Evolutionary conservation across 2,113 vertebrate species (phyloP).

Genomic region (Rattus rattus): DNA sequence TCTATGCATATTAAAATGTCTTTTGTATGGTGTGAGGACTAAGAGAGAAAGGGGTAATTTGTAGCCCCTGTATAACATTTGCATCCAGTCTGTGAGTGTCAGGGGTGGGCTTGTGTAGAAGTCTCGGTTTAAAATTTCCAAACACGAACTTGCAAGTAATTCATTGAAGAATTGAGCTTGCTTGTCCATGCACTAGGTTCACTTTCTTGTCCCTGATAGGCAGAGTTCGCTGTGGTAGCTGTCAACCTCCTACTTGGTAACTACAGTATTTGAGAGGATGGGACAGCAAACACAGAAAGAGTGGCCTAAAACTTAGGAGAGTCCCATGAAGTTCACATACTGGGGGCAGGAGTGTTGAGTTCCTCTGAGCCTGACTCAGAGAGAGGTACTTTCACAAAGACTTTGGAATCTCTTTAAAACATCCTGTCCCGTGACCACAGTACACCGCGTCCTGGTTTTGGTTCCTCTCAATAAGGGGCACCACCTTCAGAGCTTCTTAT

Average conservation of each 20-base stretch:
- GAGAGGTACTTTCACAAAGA: neutral
- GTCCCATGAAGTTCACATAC: neutral
- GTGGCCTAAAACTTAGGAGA: constrained; percentile 20
- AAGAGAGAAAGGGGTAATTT: neutral
- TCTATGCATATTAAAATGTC: neutral
- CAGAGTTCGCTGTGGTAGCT: neutral
- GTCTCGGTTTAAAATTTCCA: neutral
- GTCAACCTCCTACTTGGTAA: neutral
- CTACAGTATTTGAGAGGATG: neutral
- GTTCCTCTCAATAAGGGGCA: accelerated
- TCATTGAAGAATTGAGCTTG: neutral
- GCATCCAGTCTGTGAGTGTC: neutral
- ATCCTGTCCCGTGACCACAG: neutral
- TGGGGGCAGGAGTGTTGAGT: neutral
- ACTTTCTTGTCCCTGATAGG: neutral
- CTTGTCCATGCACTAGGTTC: neutral
- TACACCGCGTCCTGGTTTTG: neutral
- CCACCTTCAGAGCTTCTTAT: neutral
- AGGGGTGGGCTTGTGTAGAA: neutral
- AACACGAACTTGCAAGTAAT: neutral
- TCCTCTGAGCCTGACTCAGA: neutral
- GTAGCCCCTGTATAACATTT: neutral
- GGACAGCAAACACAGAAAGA: neutral
- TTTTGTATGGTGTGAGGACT: neutral
- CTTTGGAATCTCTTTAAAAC: constrained; percentile 14